These are phyloP conservation scores for Pterophyllum scalare DNA, from an alignment of 2,113 vertebrate genomes.

Conservation along the genomic window DNA sequence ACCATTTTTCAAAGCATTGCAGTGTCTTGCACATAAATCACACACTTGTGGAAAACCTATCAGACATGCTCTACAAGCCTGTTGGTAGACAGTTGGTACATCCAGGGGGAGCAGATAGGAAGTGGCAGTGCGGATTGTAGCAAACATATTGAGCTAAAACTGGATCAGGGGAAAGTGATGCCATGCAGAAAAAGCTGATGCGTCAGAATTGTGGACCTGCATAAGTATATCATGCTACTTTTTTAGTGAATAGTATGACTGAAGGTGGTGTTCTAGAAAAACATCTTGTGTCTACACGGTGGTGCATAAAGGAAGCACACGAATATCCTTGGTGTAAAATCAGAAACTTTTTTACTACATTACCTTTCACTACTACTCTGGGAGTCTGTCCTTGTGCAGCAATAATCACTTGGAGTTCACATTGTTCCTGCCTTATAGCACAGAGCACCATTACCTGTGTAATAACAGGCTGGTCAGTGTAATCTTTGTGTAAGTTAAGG, in stretches of 20 bases:
- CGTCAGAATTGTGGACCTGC: conserved; percentile 15
- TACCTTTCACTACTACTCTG: not conserved
- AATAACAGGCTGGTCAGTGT: conserved; percentile 20
- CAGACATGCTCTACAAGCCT: conserved; percentile 13
- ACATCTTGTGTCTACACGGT: not conserved
- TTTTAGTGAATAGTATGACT: not conserved
- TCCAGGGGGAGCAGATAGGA: not conserved
- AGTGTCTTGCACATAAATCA: not conserved
- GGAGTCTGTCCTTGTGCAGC: not conserved
- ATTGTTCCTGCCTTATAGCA: conserved; percentile 5
- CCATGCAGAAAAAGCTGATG: conserved; percentile 20
- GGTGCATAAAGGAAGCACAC: conserved; percentile 1
- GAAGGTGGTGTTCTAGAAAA: conserved; percentile 17
- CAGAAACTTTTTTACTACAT: conserved; percentile 10
- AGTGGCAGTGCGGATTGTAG: conserved; percentile 7
- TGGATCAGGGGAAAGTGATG: conserved; percentile 7
- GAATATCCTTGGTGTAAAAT: conserved; percentile 7
- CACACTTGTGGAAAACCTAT: conserved; percentile 22
- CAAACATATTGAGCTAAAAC: conserved; percentile 14
- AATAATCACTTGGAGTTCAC: not conserved
- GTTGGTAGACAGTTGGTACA: conserved; percentile 1
- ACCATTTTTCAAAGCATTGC: conserved; percentile 4
- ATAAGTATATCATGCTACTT: not conserved
- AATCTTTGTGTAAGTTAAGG: conserved; percentile 23
- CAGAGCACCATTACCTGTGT: conserved; percentile 5